Evolutionary conservation across 1,140 invertebrate species (phyloP).

Genomic region (Drosophila pachea): DNA sequence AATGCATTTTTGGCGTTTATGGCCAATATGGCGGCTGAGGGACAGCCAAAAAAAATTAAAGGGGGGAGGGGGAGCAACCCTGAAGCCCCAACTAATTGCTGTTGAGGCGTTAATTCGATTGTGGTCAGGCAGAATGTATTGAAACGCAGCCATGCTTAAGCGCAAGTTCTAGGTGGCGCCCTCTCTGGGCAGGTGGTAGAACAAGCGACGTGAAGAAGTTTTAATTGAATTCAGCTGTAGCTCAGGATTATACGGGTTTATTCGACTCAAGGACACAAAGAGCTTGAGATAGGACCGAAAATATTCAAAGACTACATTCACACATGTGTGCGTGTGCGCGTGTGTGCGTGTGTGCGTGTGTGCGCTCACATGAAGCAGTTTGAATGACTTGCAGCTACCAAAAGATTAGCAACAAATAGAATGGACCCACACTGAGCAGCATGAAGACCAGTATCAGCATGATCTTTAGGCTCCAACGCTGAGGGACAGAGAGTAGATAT

Average conservation of each 20-base stretch:
- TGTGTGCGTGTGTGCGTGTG: neutral
- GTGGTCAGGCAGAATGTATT: constrained; percentile 7
- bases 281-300: neutral
- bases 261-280: constrained; percentile 5
- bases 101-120: constrained; percentile 43
- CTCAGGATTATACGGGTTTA: constrained; percentile 25
- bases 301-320: neutral
- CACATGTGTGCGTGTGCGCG: neutral
- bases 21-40: constrained; percentile 15
- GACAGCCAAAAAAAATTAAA: constrained; percentile 31
- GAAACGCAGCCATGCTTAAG: neutral
- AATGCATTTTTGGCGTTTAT: constrained; percentile 6
- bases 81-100: constrained; percentile 1
- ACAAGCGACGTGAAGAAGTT: constrained; percentile 25
- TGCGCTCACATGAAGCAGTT: neutral
- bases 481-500: too few relatives aligned
- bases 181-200: constrained; percentile 4
- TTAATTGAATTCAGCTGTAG: constrained; percentile 35
- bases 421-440: constrained; percentile 44
- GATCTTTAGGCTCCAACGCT: too few relatives aligned
- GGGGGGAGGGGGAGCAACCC: constrained; percentile 1
- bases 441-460: constrained; percentile 19
- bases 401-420: constrained; percentile 52
- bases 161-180: neutral
- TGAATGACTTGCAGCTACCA: constrained; percentile 37